phyloP scores from a whole-genome alignment of 1,140 invertebrate genomes.

The Battus philenor region DNA sequence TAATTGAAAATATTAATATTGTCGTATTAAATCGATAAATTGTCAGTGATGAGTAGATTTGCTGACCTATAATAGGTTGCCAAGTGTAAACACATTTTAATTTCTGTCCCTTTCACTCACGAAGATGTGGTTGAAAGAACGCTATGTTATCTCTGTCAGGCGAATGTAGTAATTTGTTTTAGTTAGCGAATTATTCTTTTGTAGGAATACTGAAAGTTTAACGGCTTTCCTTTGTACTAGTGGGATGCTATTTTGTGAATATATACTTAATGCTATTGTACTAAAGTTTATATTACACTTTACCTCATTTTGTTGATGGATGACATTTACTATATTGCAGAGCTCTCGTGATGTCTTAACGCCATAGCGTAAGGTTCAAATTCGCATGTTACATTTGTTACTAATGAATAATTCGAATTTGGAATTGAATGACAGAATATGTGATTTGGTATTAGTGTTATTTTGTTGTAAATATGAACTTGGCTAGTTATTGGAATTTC shows the following conservation, averaged over 20 bases:
- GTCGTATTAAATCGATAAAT: no score
- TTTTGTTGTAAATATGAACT: constrained; percentile 14
- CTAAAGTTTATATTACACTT: constrained; percentile 12
- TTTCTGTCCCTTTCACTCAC: no score
- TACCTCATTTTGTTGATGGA: constrained; percentile 14
- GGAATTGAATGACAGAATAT: constrained; percentile 28
- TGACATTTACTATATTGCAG: constrained; percentile 3
- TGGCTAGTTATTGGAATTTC: constrained; percentile 17
- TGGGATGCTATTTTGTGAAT: constrained; percentile 13
- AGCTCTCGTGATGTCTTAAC: neutral
- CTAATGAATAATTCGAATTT: constrained; percentile 16
- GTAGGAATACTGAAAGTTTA: no score
- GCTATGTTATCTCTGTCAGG: no score
- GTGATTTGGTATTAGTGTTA: no score
- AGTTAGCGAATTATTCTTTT: no score
- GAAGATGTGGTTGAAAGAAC: no score
- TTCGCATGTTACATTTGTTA: constrained; percentile 6
- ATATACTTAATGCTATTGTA: neutral
- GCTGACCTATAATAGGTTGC: no score
- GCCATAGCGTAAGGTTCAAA: constrained; percentile 5
- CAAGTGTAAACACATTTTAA: no score
- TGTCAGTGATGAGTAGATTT: no score
- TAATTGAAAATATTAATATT: no score
- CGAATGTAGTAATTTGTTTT: neutral
- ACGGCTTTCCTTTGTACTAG: constrained; percentile 1